Evolutionary conservation across 2,797 vertebrate species (phyloP).

Genomic region (Siniperca scherzeri): DNA sequence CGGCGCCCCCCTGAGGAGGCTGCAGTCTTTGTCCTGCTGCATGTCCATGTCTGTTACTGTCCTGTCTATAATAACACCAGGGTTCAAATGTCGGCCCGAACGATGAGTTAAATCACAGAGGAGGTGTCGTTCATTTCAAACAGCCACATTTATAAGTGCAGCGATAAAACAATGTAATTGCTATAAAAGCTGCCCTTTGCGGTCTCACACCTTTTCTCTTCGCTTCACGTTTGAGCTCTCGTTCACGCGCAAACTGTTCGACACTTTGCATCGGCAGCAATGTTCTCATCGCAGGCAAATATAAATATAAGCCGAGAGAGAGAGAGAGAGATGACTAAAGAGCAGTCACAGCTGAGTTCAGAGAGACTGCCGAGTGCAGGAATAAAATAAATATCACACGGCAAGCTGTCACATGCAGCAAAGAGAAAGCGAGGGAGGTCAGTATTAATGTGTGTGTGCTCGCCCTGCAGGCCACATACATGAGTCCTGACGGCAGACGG

Average conservation of each 20-base stretch:
- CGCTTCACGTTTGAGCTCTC: too few relatives aligned
- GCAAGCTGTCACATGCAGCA: constrained; percentile 29
- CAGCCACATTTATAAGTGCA: too few relatives aligned
- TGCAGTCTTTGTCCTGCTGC: too few relatives aligned
- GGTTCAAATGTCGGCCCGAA: too few relatives aligned
- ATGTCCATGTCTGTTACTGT: too few relatives aligned
- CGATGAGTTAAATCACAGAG: too few relatives aligned
- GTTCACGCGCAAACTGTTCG: background rate
- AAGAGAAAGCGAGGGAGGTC: constrained; percentile 1
- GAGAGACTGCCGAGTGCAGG: background rate
- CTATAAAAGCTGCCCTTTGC: too few relatives aligned
- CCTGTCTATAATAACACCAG: too few relatives aligned
- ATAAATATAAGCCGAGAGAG: background rate
- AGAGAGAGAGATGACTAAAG: constrained; percentile 2
- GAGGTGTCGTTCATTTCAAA: too few relatives aligned
- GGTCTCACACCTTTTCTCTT: too few relatives aligned
- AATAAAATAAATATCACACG: constrained; percentile 42
- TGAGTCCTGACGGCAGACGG: constrained; percentile 14
- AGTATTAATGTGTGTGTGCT: background rate
- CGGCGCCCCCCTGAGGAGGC: too few relatives aligned
- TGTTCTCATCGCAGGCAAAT: background rate
- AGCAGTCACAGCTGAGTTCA: constrained; percentile 9
- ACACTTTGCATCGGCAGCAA: background rate
- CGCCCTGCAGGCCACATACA: background rate
- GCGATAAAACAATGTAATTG: too few relatives aligned